Conservation (phyloP, 2,797 vertebrate genomes). For the Apodemus agrarius region DNA sequence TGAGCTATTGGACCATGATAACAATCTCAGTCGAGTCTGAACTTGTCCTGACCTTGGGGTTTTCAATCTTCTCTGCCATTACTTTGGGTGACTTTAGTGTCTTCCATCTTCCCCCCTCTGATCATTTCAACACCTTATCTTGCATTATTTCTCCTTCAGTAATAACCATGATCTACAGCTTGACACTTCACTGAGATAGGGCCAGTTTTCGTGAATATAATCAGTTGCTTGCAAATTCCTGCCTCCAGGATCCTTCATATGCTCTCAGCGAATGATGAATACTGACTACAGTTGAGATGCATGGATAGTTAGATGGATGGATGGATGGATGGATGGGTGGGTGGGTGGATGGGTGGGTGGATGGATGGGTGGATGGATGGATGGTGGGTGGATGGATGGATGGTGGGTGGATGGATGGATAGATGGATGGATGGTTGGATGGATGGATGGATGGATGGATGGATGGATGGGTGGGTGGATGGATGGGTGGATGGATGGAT, state of each 20-base stretch:
- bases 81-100: neutral
- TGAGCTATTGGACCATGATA: conserved; percentile 60
- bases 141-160: conserved; percentile 5
- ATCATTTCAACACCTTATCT: neutral
- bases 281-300: neutral
- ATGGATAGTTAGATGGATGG: neutral
- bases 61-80: neutral
- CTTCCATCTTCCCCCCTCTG: neutral
- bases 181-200: neutral
- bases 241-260: neutral
- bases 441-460: neutral
- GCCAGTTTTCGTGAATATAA: neutral
- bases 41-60: conserved; percentile 65
- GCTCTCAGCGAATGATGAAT: neutral
- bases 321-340: neutral
- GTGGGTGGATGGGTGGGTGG: neutral
- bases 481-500: neutral
- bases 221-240: neutral
- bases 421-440: neutral
- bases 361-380: neutral
- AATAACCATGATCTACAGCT: neutral
- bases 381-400: neutral
- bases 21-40: conserved; percentile 64
- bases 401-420: neutral
- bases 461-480: neutral